Evolutionary conservation across 2,113 vertebrate species (phyloP).

Genomic region (Nanorana parkeri): DNA sequence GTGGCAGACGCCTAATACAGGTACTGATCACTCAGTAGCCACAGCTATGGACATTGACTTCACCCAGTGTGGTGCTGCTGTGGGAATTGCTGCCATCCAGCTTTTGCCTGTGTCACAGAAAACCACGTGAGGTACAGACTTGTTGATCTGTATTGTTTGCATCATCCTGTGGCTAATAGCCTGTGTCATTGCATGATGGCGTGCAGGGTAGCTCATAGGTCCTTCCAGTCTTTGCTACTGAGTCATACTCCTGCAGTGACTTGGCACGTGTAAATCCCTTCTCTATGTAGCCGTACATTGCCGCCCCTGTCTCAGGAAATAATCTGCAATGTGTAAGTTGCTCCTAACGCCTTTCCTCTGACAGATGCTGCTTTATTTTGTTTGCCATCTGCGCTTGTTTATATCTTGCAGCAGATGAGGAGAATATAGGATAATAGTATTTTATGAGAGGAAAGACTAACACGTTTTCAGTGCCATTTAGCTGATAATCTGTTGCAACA

Average conservation of each 20-base stretch:
- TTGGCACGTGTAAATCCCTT: neutral
- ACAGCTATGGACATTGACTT: no score
- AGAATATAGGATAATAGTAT: neutral
- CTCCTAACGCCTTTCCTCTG: conserved; percentile 24
- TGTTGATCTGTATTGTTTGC: conserved; percentile 20
- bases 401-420: neutral
- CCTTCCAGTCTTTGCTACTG: neutral
- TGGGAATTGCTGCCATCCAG: no score
- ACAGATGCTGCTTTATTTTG: conserved; percentile 27
- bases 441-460: neutral
- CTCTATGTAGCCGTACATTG: neutral
- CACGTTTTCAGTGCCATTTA: neutral
- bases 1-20: no score
- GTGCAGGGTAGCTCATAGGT: neutral
- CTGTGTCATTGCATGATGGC: neutral
- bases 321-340: conserved; percentile 21
- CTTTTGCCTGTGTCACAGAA: neutral
- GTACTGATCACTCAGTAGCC: no score
- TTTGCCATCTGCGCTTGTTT: conserved; percentile 28
- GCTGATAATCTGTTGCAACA: neutral
- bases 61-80: no score
- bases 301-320: conserved; percentile 40
- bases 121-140: neutral
- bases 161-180: neutral
- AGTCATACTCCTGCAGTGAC: neutral